phyloP scores from a whole-genome alignment of 1,140 invertebrate genomes.

The Arctopsyche grandis region DNA sequence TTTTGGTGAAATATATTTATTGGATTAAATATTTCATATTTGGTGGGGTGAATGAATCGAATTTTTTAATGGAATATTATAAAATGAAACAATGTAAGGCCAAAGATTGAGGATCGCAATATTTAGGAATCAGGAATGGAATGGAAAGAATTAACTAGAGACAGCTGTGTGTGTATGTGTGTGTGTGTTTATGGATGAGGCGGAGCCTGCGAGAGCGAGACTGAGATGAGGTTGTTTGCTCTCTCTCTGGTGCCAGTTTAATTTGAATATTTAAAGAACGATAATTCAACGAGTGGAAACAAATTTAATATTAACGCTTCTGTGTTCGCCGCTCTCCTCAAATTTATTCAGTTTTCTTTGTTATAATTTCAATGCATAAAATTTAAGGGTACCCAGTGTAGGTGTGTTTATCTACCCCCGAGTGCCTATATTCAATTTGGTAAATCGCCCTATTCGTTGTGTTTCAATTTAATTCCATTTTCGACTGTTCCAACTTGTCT shows the following conservation, averaged over 20 bases:
- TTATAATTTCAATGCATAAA: conserved; percentile 42
- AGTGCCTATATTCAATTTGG: not conserved
- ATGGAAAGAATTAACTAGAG: conserved; percentile 37
- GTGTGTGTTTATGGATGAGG: conserved; percentile 7
- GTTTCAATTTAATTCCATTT: conserved; percentile 8
- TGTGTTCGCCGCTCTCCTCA: conserved; percentile 4
- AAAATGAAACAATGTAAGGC: too few species aligned
- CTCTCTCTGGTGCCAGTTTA: conserved; percentile 10
- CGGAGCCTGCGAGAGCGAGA: conserved; percentile 28
- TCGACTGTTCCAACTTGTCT: too few species aligned
- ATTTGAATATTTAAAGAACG: conserved; percentile 55
- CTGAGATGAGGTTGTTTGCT: not conserved
- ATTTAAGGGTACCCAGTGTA: conserved; percentile 3
- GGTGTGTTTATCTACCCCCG: not conserved
- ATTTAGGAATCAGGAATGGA: conserved; percentile 25
- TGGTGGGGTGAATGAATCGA: too few species aligned
- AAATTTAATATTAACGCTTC: conserved; percentile 51
- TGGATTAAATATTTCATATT: too few species aligned
- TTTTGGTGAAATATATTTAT: too few species aligned
- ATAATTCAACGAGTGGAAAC: conserved; percentile 50
- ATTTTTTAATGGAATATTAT: too few species aligned
- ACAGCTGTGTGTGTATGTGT: not conserved
- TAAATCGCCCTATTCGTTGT: conserved; percentile 1
- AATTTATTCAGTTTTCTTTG: conserved; percentile 35
- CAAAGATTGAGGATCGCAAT: conserved; percentile 21